Evolutionary conservation across 2,113 vertebrate genomes (phyloP).

Genomic region (Solea solea): DNA sequence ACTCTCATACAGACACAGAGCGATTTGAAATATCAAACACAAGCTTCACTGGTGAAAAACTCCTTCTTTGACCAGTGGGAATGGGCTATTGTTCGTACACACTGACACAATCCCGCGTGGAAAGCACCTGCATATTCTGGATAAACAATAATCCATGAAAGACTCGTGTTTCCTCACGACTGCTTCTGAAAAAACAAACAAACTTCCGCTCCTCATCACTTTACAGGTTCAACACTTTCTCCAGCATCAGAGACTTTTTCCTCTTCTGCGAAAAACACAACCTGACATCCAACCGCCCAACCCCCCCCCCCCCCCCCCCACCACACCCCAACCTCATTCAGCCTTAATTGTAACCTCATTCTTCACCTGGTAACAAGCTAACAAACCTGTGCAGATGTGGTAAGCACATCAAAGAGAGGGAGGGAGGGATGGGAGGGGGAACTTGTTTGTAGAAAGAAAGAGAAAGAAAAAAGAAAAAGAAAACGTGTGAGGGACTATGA

Average conservation of each 20-base stretch:
- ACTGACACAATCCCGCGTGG: too few species aligned
- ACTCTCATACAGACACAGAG: too few species aligned
- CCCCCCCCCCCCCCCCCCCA: too few species aligned
- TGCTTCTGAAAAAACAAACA: slow-evolving; percentile 18
- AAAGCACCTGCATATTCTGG: too few species aligned
- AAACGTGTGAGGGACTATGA: slow-evolving; percentile 58
- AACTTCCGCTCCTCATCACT: slow-evolving; percentile 6
- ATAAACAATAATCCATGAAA: background rate
- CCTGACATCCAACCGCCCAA: slow-evolving; percentile 25
- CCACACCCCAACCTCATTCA: slow-evolving; percentile 57
- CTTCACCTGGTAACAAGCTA: slow-evolving; percentile 79
- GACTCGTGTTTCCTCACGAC: slow-evolving; percentile 38
- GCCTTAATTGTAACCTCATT: slow-evolving; percentile 74
- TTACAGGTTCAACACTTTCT: slow-evolving; percentile 32
- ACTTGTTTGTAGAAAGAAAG: slow-evolving; percentile 75
- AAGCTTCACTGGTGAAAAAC: too few species aligned
- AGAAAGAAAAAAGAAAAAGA: slow-evolving; percentile 53
- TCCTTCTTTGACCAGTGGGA: too few species aligned
- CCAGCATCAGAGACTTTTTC: slow-evolving; percentile 40
- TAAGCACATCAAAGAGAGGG: slow-evolving; percentile 79
- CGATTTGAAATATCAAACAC: too few species aligned
- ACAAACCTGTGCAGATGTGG: slow-evolving; percentile 82
- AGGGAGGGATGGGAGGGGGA: slow-evolving; percentile 65
- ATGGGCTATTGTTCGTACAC: too few species aligned
- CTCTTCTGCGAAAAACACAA: slow-evolving; percentile 3